Evolutionary conservation across 2,113 vertebrate species (phyloP), one percentile per base, ranked within the genome.

Genomic region (Tenebrosternarchus preto): DNA sequence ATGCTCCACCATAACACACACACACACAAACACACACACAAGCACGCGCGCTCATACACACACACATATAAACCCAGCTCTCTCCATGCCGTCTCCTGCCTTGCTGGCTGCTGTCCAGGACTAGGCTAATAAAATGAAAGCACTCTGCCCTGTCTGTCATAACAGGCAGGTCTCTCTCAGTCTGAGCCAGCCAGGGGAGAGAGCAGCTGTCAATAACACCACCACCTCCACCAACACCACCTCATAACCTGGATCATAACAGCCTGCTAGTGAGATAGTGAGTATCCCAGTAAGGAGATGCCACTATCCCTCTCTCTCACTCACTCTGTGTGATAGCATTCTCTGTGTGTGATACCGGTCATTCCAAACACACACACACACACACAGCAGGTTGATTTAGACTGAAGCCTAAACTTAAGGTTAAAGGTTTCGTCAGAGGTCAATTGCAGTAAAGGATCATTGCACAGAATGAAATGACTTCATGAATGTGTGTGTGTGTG

Each of bases 211-310:
- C 56, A 76, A 76, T 81, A 81, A 81, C n/a, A n/a, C n/a, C n/a
- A 81, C 70, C 76, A 76, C 66, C 57, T 29, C 5, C 50, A 22
- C 61, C 50, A 0, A n/a, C 63, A 8, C 69, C 76, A 78, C 76
- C 76, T 69, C 76, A 69, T 75, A 81, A 81, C 61, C 71, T 25
- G 73, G 53, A 60, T 76, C 63, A 76, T 69, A 69, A 69, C 73
- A 76, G 79, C 63, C 53, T 31, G 50, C 53, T 69, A 29, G 55
- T 43, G 53, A 66, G 11, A 11, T 56, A 67, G 50, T 56, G 56
- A 36, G 50, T 29, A 46, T 9, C 3, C 43, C 11, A 9, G 43
- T 9, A 12, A 46, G 43, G 43, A 46, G 43, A 46, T 50, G 43
- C 53, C 56, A n/a, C 27, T 73, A n/a, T 33, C 53, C 11, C 71